Evolutionary conservation across 2,113 vertebrate genomes (phyloP), one percentile per base, ranked within the genome.

Genomic region (Agelaius phoeniceus): DNA sequence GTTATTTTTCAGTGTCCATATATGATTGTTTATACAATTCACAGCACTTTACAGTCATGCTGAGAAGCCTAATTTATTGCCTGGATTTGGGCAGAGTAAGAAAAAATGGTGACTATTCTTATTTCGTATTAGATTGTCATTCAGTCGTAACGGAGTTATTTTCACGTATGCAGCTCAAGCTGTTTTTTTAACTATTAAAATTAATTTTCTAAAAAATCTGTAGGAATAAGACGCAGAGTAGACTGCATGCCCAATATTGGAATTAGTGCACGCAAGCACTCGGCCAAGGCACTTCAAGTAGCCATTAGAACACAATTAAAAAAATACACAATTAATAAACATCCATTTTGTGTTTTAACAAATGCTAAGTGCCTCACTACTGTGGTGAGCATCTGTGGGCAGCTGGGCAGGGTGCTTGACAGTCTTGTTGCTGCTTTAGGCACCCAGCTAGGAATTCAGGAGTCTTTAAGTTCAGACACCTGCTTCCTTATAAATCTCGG

Each of bases 1-100:
- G 97, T 98, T 98, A 98, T 98, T 98, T 98, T 98, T 98, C 97
- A 98, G 97, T 98, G 97, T 98, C 97, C 95, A 97, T 98, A 98
- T 97, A 97, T 97, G 96, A 98, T 97, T 98, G 97, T 98, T 98
- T 98, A 96, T 98, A 97, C 97, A 98, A 95, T 98, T 98, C 97
- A 97, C 97, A 98, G 97, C 98, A 98, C 97, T 98, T 98, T 98
- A 98, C 97, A 97, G 95, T 97, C 96, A 97, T 97, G 95, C 97
- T 97, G 96, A 97, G 97, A 98, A 98, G 92, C 96, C 90, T 97
- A 96, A 96, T 96, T 94, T 97, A 93, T 96, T 94, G 95, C 94
- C 81, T 97, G 96, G 96, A 96, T 97, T 97, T 98, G 95, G 97
- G 97, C 97, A 97, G 94, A 95, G 92, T 98, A 96, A 98, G 93